phyloP scores from a whole-genome alignment of 2,888 invertebrate species.

The Amphipoea lucens region DNA sequence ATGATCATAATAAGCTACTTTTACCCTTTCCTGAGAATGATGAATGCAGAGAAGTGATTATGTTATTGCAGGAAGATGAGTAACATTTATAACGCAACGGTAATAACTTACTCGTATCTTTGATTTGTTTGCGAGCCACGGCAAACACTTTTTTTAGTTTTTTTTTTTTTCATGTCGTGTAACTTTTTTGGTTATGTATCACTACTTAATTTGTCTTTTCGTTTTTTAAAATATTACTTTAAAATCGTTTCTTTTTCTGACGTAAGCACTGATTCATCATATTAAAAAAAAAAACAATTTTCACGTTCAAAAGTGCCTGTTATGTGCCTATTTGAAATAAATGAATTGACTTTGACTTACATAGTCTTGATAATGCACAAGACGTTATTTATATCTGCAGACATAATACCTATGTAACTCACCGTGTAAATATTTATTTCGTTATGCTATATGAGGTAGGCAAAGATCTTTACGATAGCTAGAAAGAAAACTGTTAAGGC shows the following conservation, averaged over 20 bases:
- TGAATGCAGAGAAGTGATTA: conserved; percentile 7
- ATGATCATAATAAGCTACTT: conserved; percentile 9
- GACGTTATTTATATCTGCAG: conserved; percentile 9
- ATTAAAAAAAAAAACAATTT: too few relatives aligned
- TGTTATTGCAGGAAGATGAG: conserved; percentile 4
- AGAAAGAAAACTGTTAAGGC: conserved; percentile 42
- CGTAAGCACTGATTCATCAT: neutral
- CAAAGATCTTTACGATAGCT: conserved; percentile 37
- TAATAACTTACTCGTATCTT: neutral
- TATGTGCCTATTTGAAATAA: neutral
- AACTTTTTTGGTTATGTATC: too few relatives aligned
- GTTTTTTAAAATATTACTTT: neutral
- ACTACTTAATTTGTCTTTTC: neutral
- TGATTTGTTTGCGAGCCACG: neutral
- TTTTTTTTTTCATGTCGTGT: neutral
- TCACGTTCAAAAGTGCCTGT: neutral
- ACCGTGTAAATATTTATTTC: conserved; percentile 34
- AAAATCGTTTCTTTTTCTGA: neutral
- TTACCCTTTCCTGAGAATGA: conserved; percentile 12
- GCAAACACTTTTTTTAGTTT: neutral
- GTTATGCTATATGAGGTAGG: conserved; percentile 15
- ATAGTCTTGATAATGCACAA: conserved; percentile 10
- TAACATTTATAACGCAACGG: neutral
- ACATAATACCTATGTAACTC: conserved; percentile 14
- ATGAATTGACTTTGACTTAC: neutral